These are phyloP conservation scores for Scolopax mira DNA, from an alignment of 2,113 vertebrate genomes.

Conservation along the genomic window DNA sequence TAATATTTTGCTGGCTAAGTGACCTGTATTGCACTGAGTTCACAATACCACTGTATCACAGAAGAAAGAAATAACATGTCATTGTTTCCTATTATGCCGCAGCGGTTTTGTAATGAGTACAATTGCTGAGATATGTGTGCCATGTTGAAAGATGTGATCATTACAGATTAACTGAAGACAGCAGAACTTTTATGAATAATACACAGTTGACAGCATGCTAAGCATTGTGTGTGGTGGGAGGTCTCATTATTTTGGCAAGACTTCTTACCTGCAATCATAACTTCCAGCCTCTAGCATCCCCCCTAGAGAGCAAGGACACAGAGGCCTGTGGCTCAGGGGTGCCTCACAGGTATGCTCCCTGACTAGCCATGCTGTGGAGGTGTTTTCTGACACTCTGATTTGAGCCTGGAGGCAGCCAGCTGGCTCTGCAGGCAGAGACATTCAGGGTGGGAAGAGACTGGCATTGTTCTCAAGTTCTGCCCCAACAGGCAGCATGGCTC, in stretches of 20 bases:
- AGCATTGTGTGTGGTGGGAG: neutral
- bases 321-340: neutral
- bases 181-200: slow-evolving; percentile 6
- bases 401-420: neutral
- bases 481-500: neutral
- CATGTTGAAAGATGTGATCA: slow-evolving; percentile 21
- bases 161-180: slow-evolving; percentile 20
- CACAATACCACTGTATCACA: neutral
- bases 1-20: neutral
- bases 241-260: neutral
- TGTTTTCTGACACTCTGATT: neutral
- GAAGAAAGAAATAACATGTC: neutral
- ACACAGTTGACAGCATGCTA: neutral
- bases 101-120: slow-evolving; percentile 4
- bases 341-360: neutral
- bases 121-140: slow-evolving; percentile 16
- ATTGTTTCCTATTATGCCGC: neutral
- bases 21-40: neutral
- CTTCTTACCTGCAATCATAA: neutral
- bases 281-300: neutral
- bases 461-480: neutral
- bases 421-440: neutral
- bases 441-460: neutral
- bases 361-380: neutral
- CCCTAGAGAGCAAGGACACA: neutral